These are phyloP conservation scores for Leucophenga varia DNA, from an alignment of 1,140 invertebrate species.

Conservation along the genomic window DNA sequence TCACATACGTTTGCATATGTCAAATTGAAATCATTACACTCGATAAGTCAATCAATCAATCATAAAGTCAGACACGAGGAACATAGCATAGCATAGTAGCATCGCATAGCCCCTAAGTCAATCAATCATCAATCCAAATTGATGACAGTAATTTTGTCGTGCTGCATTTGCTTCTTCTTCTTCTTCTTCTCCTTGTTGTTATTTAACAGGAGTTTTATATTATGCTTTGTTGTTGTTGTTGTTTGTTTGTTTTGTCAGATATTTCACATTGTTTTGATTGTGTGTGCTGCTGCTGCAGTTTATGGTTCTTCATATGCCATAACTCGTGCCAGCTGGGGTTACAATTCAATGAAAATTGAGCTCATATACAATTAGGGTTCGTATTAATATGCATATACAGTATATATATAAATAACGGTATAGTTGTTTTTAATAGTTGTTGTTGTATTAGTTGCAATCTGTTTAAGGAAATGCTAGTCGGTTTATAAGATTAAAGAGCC, in stretches of 20 bases:
- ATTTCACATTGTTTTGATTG: no score
- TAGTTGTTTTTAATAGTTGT: no score
- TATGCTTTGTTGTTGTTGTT: no score
- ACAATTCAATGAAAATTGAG: constrained; percentile 43
- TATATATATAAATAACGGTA: no score
- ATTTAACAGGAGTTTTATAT: no score
- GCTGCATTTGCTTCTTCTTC: no score
- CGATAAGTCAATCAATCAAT: constrained; percentile 36
- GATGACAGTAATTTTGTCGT: no score
- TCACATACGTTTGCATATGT: constrained; percentile 28
- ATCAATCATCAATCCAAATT: constrained; percentile 39
- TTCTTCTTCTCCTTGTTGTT: no score
- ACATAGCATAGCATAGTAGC: constrained; percentile 22
- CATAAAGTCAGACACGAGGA: constrained; percentile 21
- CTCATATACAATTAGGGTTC: not conserved
- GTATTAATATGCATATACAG: constrained; percentile 14
- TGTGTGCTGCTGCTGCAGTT: not conserved
- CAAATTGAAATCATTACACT: constrained; percentile 28
- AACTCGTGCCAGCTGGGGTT: constrained; percentile 64
- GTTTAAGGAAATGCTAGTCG: no score
- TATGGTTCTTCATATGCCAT: constrained; percentile 36
- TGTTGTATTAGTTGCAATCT: no score
- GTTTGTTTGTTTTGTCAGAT: no score
- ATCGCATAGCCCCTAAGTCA: constrained; percentile 29
- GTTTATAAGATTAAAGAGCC: no score